Evolutionary conservation across 2,797 vertebrate species (phyloP), one percentile per base, ranked within the genome.

Genomic region (Acanthopagrus latus): DNA sequence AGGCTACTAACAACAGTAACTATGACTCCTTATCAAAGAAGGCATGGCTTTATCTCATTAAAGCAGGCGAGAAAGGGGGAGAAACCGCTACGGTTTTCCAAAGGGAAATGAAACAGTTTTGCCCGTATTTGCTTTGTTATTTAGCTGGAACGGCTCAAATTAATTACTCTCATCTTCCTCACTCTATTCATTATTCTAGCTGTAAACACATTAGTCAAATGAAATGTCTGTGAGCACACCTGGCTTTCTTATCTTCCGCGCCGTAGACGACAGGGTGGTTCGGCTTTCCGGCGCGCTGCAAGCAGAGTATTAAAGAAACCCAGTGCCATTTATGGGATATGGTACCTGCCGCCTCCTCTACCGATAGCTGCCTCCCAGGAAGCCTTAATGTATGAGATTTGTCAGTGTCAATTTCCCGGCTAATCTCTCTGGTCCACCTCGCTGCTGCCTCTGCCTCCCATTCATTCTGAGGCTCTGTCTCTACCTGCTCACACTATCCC

Each of bases 381-480:
- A 95, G 93, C 80, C 75, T 90, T 95, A 95, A 95, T 95, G 92
- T 89, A 94, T 92, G 88, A 93, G 89, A 96, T 95, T 95, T 96
- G 86, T 97, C 95, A 96, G 94, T 95, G 93, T 95, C 94, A 95
- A 92, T 86, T 93, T 81, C 78, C 72, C 78, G 58, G 68, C 87
- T 97, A 95, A 96, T 96, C 92, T 97, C 94, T 94, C 89, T 81
- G 76, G 90, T 88, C 74, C 93, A 86, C 93, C 88, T 94, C 93
- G 90, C 92, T 68, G 68, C 80, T 83, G 89, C 90, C 89, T 68
- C 88, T 81, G 90, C 83, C 55, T 83, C 86, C 82, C 89, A 84
- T 94, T 95, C 87, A 91, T 93, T 94, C 89, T 74, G 64, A 80
- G 13, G 75, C 85, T 79, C 81, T 72, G 85, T 84, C 76, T 78